These are phyloP conservation scores for Phaedon cochleariae DNA, from an alignment of 2,888 invertebrate genomes.

Conservation along the genomic window DNA sequence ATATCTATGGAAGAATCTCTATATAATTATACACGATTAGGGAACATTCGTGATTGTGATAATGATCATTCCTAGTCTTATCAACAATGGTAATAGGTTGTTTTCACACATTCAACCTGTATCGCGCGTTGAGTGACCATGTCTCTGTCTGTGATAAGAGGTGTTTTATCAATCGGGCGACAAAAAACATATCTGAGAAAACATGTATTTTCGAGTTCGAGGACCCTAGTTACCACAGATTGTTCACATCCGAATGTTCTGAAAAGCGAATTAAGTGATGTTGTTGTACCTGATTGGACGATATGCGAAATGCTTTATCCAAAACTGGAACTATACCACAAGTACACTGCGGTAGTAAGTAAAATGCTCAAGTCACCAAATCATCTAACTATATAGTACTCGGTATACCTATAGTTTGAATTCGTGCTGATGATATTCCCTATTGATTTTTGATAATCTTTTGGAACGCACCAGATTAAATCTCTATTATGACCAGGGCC, in stretches of 20 bases:
- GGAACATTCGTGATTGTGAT: too few species aligned
- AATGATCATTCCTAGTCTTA: too few species aligned
- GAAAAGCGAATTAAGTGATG: slow-evolving; percentile 15
- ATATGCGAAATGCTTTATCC: slow-evolving; percentile 18
- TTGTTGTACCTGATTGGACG: slow-evolving; percentile 17
- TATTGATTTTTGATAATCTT: too few species aligned
- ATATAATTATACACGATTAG: too few species aligned
- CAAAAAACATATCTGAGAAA: neutral
- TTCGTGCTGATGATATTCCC: too few species aligned
- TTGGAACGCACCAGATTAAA: too few species aligned
- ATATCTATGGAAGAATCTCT: too few species aligned
- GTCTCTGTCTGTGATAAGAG: slow-evolving; percentile 11
- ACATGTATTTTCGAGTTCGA: neutral
- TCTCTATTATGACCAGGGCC: too few species aligned
- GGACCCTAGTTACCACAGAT: neutral
- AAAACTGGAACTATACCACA: slow-evolving; percentile 16
- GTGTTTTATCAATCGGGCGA: neutral
- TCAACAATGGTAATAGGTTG: neutral
- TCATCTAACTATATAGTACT: too few species aligned
- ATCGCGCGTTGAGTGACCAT: slow-evolving; percentile 6
- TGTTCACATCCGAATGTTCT: slow-evolving; percentile 9
- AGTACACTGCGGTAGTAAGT: slow-evolving; percentile 19
- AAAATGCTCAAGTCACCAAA: too few species aligned
- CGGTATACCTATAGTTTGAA: too few species aligned
- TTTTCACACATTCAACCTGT: neutral